A percentile compares a stretch with the other conserved stretches of the same genome.
These are phyloP conservation scores for Spisula solida DNA, from an alignment of 2,888 invertebrate species.

Conservation along the genomic window DNA sequence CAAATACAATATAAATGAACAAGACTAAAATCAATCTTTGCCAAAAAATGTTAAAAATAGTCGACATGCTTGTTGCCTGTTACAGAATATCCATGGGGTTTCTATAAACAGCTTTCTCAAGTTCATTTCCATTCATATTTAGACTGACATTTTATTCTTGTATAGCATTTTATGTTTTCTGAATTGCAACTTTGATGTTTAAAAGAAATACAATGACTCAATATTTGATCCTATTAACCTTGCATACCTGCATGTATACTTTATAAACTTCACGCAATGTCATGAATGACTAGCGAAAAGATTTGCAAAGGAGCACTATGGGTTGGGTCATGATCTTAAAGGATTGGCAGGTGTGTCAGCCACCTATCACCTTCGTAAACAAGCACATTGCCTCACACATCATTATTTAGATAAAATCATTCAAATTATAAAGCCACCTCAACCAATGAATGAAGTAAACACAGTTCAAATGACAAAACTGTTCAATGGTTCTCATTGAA, in stretches of 20 bases:
- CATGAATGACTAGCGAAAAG: not conserved
- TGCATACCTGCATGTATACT: not conserved
- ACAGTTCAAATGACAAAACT: slow-evolving; percentile 21
- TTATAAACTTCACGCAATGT: not conserved
- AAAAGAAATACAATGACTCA: slow-evolving; percentile 4
- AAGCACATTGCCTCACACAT: slow-evolving; percentile 47
- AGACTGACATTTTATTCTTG: not conserved
- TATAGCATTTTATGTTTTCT: not conserved
- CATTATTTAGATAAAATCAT: slow-evolving; percentile 57
- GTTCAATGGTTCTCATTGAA: slow-evolving; percentile 39
- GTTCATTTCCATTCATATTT: not conserved
- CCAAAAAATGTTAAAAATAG: not conserved
- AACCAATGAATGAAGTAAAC: slow-evolving; percentile 31
- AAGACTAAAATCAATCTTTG: slow-evolving; percentile 29
- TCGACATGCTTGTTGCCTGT: not conserved
- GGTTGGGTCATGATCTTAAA: not conserved
- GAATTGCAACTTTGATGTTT: not conserved
- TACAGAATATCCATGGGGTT: not conserved
- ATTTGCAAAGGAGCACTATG: not conserved
- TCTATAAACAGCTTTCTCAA: not conserved
- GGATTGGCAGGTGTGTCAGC: slow-evolving; percentile 47
- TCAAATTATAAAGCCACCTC: slow-evolving; percentile 43
- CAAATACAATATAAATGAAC: slow-evolving; percentile 26
- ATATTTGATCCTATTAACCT: not conserved
- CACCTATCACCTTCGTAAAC: slow-evolving; percentile 46